phyloP scores from a whole-genome alignment of 2,113 vertebrate genomes.

The Xiphophorus hellerii region DNA sequence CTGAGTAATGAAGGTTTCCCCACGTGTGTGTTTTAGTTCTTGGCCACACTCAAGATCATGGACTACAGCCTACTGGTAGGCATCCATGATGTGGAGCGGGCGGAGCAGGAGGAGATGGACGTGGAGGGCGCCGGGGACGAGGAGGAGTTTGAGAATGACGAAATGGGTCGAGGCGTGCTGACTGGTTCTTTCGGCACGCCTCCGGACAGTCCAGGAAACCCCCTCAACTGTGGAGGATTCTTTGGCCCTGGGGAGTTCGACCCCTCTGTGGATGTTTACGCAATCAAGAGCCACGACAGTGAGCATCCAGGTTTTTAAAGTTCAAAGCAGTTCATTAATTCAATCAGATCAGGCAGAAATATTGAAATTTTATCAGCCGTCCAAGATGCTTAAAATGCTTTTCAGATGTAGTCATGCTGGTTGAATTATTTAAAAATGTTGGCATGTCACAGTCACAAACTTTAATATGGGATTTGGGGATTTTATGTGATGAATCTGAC shows the following conservation, averaged over 20 bases:
- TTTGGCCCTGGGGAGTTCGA: slow-evolving; percentile 93
- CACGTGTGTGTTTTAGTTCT: slow-evolving; percentile 78
- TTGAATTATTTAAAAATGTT: neutral
- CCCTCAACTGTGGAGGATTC: slow-evolving; percentile 90
- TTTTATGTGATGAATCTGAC: neutral
- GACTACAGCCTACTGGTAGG: slow-evolving; percentile 97
- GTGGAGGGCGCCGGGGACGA: slow-evolving; percentile 89
- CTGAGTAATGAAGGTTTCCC: neutral
- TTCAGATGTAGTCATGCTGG: neutral
- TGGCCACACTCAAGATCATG: slow-evolving; percentile 97
- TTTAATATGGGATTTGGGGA: neutral
- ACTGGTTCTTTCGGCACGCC: slow-evolving; percentile 91
- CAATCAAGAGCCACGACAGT: slow-evolving; percentile 95
- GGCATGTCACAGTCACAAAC: neutral
- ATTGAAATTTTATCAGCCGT: neutral
- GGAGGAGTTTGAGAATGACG: slow-evolving; percentile 91
- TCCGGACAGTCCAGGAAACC: slow-evolving; percentile 91
- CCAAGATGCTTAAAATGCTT: no score
- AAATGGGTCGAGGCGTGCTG: slow-evolving; percentile 80
- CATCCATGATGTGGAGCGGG: slow-evolving; percentile 94
- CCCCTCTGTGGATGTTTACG: slow-evolving; percentile 92
- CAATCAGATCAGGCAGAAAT: neutral
- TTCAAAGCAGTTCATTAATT: neutral
- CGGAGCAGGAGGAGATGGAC: slow-evolving; percentile 96
- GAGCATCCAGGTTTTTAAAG: slow-evolving; percentile 50